Conservation (phyloP, 2,113 vertebrate species). For the Laticauda colubrina region DNA sequence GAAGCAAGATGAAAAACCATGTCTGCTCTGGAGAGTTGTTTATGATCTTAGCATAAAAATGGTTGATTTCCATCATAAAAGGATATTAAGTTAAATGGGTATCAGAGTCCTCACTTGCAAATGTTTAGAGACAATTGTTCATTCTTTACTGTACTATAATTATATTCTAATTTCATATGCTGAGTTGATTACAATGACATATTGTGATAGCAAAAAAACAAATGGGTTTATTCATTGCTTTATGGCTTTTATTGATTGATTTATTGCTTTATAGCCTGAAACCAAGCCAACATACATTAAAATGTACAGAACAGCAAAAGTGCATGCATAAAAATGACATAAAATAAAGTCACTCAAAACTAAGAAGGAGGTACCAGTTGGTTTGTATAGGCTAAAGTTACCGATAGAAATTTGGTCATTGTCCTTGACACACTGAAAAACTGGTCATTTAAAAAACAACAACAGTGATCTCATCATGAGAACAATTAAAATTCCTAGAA, state of each 20-base stretch:
- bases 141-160: constrained; percentile 16
- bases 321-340: background rate
- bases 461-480: background rate
- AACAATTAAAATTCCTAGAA: background rate
- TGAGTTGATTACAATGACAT: background rate
- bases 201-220: background rate
- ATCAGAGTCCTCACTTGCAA: constrained; percentile 24
- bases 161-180: constrained; percentile 3
- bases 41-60: background rate
- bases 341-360: background rate
- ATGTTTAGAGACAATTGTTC: constrained; percentile 6
- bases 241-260: background rate
- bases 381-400: background rate
- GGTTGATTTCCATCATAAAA: background rate
- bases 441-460: background rate
- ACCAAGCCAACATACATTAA: background rate
- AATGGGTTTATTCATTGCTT: background rate
- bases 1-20: background rate
- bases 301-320: background rate
- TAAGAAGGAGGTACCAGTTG: background rate
- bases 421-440: background rate
- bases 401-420: background rate
- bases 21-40: background rate
- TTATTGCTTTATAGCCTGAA: background rate
- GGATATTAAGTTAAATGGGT: background rate